These are phyloP conservation scores for Perccottus glenii DNA, from an alignment of 2,113 vertebrate genomes.

Conservation along the genomic window DNA sequence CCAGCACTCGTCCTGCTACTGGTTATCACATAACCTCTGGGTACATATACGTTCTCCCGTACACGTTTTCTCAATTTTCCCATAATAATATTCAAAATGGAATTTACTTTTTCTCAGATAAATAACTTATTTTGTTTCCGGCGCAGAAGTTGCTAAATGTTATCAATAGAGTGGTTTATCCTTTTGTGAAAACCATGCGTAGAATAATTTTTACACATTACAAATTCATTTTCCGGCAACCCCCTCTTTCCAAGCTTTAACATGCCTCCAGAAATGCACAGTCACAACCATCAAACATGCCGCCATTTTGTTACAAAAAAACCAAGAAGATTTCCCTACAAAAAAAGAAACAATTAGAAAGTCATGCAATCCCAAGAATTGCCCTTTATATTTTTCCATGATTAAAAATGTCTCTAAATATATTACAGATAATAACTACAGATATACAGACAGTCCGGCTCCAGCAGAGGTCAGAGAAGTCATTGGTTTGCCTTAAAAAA, in stretches of 20 bases:
- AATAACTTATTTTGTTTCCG: constrained; percentile 10
- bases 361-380: constrained; percentile 78
- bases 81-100: constrained; percentile 12
- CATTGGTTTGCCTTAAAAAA: constrained; percentile 35
- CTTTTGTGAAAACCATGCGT: constrained; percentile 62
- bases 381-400: constrained; percentile 74
- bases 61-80: not conserved
- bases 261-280: constrained; percentile 25
- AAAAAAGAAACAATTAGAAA: constrained; percentile 69
- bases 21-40: constrained; percentile 51
- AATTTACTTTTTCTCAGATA: constrained; percentile 25
- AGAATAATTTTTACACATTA: constrained; percentile 65
- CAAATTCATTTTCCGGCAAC: constrained; percentile 35
- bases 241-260: constrained; percentile 14
- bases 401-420: constrained; percentile 81
- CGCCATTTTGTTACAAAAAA: constrained; percentile 63
- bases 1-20: constrained; percentile 29
- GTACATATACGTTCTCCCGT: constrained; percentile 31
- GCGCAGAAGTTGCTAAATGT: constrained; percentile 43
- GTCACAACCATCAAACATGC: constrained; percentile 59
- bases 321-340: constrained; percentile 65
- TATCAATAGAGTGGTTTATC: constrained; percentile 64
- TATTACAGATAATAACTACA: constrained; percentile 79
- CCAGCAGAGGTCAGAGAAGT: constrained; percentile 63
- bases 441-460: constrained; percentile 78